phyloP scores from a whole-genome alignment of 2,113 vertebrate species.

The Lampris megalopsis region DNA sequence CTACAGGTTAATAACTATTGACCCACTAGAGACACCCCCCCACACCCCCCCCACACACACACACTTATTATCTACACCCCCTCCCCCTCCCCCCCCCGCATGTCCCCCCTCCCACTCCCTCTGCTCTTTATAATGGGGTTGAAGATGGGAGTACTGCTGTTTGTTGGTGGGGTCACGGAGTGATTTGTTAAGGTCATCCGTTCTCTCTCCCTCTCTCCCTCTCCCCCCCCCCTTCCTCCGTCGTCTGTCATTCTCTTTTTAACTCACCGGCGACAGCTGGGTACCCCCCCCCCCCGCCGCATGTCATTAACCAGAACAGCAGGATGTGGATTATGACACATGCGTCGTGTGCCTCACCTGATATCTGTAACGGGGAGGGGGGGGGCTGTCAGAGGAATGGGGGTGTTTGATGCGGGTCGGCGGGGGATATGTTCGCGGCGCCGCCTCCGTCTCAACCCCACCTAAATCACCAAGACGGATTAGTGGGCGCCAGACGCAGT shows the following conservation, averaged over 20 bases:
- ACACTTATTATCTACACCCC: neutral
- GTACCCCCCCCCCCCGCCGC: neutral
- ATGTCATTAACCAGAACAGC: neutral
- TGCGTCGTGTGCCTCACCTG: no score
- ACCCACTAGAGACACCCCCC: neutral
- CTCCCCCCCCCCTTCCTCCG: no score
- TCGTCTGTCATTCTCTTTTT: neutral
- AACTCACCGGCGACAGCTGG: neutral
- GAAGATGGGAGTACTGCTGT: neutral
- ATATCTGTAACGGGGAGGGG: no score
- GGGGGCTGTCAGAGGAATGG: no score
- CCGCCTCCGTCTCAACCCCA: no score
- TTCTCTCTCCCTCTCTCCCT: no score
- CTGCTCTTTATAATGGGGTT: conserved; percentile 1
- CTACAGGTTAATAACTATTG: conserved; percentile 30
- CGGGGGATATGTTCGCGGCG: no score
- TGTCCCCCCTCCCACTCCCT: neutral
- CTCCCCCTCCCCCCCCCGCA: neutral
- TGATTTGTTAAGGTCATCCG: neutral
- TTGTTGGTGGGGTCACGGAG: neutral
- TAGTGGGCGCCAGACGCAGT: no score
- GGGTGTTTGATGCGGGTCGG: no score
- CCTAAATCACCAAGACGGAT: no score
- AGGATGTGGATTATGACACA: no score
- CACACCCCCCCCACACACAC: neutral